A percentile compares a stretch with the other conserved stretches of the same genome.
Evolutionary conservation across 2,113 vertebrate species (phyloP).

Genomic region (Varanus salvator): DNA sequence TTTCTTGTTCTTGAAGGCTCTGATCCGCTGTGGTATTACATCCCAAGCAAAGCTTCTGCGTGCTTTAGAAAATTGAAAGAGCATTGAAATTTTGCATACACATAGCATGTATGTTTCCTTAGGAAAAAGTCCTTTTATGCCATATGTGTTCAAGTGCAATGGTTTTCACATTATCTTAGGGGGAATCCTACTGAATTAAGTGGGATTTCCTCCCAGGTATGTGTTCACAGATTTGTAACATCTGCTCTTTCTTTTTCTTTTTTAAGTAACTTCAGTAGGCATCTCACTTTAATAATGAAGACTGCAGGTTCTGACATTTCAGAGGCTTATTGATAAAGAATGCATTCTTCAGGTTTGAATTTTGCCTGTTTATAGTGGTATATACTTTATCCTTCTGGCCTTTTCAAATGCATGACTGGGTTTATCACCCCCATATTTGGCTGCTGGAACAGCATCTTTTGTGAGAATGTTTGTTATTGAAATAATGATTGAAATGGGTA

Average conservation of each 20-base stretch:
- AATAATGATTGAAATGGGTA: not conserved
- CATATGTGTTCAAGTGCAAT: too few relatives aligned
- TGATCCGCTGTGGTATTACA: not conserved
- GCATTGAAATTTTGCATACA: not conserved
- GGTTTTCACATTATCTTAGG: too few relatives aligned
- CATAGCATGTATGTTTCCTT: not conserved
- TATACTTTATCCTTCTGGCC: slow-evolving; percentile 25
- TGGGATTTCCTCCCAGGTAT: not conserved
- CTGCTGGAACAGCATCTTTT: not conserved
- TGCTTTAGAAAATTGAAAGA: not conserved
- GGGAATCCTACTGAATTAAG: not conserved
- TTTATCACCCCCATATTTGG: not conserved
- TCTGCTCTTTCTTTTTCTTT: not conserved
- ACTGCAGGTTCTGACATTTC: slow-evolving; percentile 11
- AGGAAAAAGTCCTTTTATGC: not conserved
- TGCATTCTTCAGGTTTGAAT: not conserved
- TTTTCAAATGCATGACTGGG: slow-evolving; percentile 6
- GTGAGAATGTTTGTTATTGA: not conserved
- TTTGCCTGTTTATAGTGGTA: not conserved
- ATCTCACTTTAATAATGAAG: slow-evolving; percentile 6
- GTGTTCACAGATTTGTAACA: not conserved
- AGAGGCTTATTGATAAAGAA: slow-evolving; percentile 1
- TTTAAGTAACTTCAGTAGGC: not conserved
- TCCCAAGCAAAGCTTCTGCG: not conserved
- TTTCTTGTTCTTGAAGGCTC: not conserved